A percentile compares a stretch with the other conserved stretches of the same genome.
Conservation (phyloP, 1,140 invertebrate species). For the Hyles euphorbiae region DNA sequence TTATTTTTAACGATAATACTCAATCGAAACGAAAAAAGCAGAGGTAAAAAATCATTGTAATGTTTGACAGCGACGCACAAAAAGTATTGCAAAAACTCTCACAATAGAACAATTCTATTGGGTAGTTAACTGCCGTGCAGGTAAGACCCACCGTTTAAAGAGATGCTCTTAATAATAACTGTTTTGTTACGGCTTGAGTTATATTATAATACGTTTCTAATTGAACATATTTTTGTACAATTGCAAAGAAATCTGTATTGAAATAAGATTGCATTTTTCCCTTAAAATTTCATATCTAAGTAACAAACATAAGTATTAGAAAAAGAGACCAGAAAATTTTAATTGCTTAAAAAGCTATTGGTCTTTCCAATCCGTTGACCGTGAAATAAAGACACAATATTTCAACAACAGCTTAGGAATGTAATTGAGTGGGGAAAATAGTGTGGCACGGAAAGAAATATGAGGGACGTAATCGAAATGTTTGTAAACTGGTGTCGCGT, state of each 20-base stretch:
- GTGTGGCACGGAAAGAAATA: constrained; percentile 36
- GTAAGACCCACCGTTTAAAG: constrained; percentile 16
- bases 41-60: constrained; percentile 6
- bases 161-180: constrained; percentile 9
- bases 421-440: constrained; percentile 41
- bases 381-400: neutral
- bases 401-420: constrained; percentile 4
- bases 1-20: constrained; percentile 13
- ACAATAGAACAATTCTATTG: constrained; percentile 17
- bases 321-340: no score
- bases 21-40: constrained; percentile 4
- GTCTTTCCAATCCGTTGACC: neutral
- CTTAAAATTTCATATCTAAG: no score
- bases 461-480: constrained; percentile 56
- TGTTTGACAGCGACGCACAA: constrained; percentile 12
- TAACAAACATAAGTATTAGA: no score
- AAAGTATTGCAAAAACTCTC: constrained; percentile 21
- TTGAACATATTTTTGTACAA: neutral
- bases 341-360: neutral
- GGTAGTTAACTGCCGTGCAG: constrained; percentile 14
- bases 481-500: constrained; percentile 61
- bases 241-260: no score
- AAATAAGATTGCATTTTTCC: no score
- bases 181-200: neutral
- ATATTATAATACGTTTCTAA: neutral